Conservation (phyloP, 2,797 vertebrate genomes). For the Oryzias sinensis region DNA sequence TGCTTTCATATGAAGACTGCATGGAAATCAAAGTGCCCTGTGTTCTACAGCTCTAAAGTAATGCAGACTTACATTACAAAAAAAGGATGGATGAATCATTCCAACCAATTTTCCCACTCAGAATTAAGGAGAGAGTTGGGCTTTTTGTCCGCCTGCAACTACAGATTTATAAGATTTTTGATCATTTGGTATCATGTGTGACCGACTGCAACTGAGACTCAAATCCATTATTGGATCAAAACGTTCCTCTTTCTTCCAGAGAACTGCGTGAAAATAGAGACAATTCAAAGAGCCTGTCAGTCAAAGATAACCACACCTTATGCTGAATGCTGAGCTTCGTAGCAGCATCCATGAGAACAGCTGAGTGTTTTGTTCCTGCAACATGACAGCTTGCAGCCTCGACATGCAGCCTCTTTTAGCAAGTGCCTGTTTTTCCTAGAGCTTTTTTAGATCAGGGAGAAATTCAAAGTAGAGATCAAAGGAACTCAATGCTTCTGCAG, state of each 20-base stretch:
- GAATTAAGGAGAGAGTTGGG: slow-evolving; percentile 50
- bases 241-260: slow-evolving; percentile 26
- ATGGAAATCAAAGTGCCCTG: slow-evolving; percentile 11
- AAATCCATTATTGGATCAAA: slow-evolving; percentile 42
- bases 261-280: slow-evolving; percentile 18
- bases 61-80: slow-evolving; percentile 38
- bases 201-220: slow-evolving; percentile 35
- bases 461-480: slow-evolving; percentile 46
- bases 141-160: slow-evolving; percentile 52
- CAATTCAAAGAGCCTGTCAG: slow-evolving; percentile 32
- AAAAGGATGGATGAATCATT: slow-evolving; percentile 56
- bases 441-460: slow-evolving; percentile 19
- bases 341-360: slow-evolving; percentile 14
- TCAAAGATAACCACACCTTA: slow-evolving; percentile 27
- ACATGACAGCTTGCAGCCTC: slow-evolving; percentile 25
- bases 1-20: slow-evolving; percentile 20
- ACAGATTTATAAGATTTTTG: slow-evolving; percentile 42
- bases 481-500: slow-evolving; percentile 36
- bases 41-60: slow-evolving; percentile 8
- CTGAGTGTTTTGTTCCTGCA: not conserved
- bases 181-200: slow-evolving; percentile 22
- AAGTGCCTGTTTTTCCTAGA: slow-evolving; percentile 42
- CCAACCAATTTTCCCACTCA: slow-evolving; percentile 37
- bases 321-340: slow-evolving; percentile 26
- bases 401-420: slow-evolving; percentile 25